phyloP scores from a whole-genome alignment of 2,113 vertebrate species.

The Lophotis ruficrista region DNA sequence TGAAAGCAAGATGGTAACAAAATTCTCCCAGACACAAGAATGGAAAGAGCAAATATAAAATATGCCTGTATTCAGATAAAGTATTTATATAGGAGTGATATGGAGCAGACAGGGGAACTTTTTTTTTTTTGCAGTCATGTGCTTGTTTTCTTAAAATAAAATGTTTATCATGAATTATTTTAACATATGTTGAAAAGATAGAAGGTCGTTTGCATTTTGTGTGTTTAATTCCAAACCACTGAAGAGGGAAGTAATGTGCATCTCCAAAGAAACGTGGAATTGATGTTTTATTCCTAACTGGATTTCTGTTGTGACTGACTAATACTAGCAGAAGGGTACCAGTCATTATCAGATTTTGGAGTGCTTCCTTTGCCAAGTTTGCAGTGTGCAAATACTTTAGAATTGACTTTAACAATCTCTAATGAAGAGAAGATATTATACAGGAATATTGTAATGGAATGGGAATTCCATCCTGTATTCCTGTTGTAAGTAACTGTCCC shows the following conservation, averaged over 20 bases:
- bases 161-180: background rate
- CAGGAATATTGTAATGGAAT: background rate
- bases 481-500: background rate
- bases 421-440: background rate
- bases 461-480: background rate
- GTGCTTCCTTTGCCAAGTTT: background rate
- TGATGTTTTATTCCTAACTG: background rate
- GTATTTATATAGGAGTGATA: background rate
- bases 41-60: background rate
- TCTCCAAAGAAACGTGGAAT: background rate
- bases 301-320: background rate
- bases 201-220: background rate
- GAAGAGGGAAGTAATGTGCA: background rate
- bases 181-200: background rate
- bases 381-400: background rate
- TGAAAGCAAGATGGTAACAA: constrained; percentile 24
- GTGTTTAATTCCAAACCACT: background rate
- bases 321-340: background rate
- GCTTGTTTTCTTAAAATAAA: background rate
- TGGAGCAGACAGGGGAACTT: background rate
- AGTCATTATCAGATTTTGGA: background rate
- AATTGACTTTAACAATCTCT: background rate
- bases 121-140: background rate
- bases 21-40: background rate
- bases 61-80: background rate